Evolutionary conservation across 1,140 invertebrate genomes (phyloP).

Genomic region (Choristoneura fumiferana): DNA sequence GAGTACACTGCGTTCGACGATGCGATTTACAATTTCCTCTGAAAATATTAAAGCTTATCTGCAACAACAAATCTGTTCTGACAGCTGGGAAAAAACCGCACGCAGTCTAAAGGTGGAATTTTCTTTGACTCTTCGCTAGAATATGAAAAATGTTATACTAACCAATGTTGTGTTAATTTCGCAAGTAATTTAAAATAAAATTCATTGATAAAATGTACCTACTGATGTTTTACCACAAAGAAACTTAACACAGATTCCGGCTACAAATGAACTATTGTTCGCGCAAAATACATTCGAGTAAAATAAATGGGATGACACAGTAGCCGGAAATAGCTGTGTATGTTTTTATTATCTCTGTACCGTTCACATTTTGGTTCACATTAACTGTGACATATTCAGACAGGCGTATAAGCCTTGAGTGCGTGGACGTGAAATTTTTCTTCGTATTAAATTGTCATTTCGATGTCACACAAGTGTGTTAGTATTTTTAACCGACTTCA

Average conservation of each 20-base stretch:
- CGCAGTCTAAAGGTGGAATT: neutral
- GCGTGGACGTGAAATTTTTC: slow-evolving; percentile 3
- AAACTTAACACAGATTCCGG: too few species aligned
- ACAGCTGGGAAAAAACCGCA: slow-evolving; percentile 19
- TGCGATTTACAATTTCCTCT: slow-evolving; percentile 63
- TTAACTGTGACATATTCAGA: slow-evolving; percentile 3
- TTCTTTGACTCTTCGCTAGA: slow-evolving; percentile 4
- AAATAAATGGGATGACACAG: neutral
- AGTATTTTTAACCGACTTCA: neutral
- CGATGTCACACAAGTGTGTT: too few species aligned
- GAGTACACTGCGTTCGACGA: slow-evolving; percentile 57
- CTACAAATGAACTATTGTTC: too few species aligned
- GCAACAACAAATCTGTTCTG: slow-evolving; percentile 32
- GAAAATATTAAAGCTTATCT: slow-evolving; percentile 39
- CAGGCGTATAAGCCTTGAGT: slow-evolving; percentile 8
- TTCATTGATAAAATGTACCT: too few species aligned
- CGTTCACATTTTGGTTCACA: slow-evolving; percentile 8
- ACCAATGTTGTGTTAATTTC: too few species aligned
- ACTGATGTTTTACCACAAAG: too few species aligned
- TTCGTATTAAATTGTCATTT: too few species aligned
- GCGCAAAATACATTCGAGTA: neutral
- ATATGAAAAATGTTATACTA: neutral
- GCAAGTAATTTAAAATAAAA: too few species aligned
- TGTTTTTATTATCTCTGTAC: neutral
- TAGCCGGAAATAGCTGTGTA: neutral